phyloP scores from a whole-genome alignment of 2,888 invertebrate species.

The Eumerus sabulonum region DNA sequence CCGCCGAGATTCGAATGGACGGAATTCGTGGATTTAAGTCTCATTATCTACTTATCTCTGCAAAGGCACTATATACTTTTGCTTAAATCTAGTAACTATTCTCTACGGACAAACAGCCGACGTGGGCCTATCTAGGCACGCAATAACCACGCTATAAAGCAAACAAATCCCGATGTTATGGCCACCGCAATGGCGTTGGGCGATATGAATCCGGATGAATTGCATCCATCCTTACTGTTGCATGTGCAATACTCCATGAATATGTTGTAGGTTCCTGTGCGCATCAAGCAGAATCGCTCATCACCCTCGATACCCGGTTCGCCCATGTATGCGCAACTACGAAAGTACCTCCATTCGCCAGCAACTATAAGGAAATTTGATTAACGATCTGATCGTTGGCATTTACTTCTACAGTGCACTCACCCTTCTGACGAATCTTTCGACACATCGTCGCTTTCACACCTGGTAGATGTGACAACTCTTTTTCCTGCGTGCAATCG shows the following conservation, averaged over 20 bases:
- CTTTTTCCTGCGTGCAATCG: slow-evolving; percentile 85
- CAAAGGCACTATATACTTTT: slow-evolving; percentile 36
- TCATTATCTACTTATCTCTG: slow-evolving; percentile 15
- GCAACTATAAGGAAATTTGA: slow-evolving; percentile 83
- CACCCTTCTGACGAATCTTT: slow-evolving; percentile 94
- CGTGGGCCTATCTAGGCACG: slow-evolving; percentile 23
- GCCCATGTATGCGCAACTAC: slow-evolving; percentile 93
- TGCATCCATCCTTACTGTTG: slow-evolving; percentile 95
- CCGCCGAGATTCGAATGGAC: slow-evolving; percentile 53
- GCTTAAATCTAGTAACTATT: slow-evolving; percentile 15
- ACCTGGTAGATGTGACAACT: slow-evolving; percentile 84
- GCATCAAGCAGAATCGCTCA: slow-evolving; percentile 93
- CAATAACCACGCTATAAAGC: slow-evolving; percentile 67
- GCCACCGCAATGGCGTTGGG: slow-evolving; percentile 74
- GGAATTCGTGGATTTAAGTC: slow-evolving; percentile 49
- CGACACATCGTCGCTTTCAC: slow-evolving; percentile 91
- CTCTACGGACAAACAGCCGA: slow-evolving; percentile 27
- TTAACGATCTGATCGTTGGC: background rate
- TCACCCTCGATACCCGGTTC: slow-evolving; percentile 94
- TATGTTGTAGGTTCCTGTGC: slow-evolving; percentile 94
- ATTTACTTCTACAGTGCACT: slow-evolving; percentile 25
- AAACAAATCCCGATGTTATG: slow-evolving; percentile 68
- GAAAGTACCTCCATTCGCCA: slow-evolving; percentile 92
- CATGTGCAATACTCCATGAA: slow-evolving; percentile 97
- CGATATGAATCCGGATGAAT: slow-evolving; percentile 81